Evolutionary conservation across 1,140 invertebrate species (phyloP), one percentile per base, ranked within the genome.

Genomic region (Pectinophora gossypiella): DNA sequence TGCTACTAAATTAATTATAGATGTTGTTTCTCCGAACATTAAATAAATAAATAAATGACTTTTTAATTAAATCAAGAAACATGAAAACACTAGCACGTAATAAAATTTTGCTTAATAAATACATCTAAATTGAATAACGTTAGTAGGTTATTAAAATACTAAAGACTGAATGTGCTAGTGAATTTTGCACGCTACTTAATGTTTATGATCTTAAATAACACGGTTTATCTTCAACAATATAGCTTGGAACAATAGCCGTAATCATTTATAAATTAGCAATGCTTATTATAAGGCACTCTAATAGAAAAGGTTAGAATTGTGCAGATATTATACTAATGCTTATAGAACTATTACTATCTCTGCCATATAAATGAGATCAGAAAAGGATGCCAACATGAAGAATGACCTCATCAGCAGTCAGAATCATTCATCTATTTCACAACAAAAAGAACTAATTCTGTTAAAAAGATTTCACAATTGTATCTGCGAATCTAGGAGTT

Each of bases 141-240:
- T n/a, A n/a, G n/a, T n/a, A n/a, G n/a, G n/a, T n/a, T n/a, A n/a
- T n/a, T n/a, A n/a, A n/a, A n/a, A n/a, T n/a, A n/a, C n/a, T n/a
- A n/a, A n/a, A n/a, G n/a, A n/a, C n/a, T n/a, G n/a, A n/a, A n/a
- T n/a, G n/a, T n/a, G n/a, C n/a, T 38, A n/a, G 4, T 4, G 5
- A 45, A 70, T 70, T 72, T 61, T 47, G 49, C 56, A 42, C 60
- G 59, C 63, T 60, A 63, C 59, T 70, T 72, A 64, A 59, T 44
- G 46, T 71, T 68, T 71, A 72, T 56, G 49, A 62, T 63, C 52
- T 47, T 51, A 62, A 71, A 70, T 72, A 68, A 69, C 48, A 64
- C 49, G 45, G 48, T 57, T 51, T 55, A 51, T 61, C 42, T 51
- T 22, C 48, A 56, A 18, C 44, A 19, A 55, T 43, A 61, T 50